Base-by-base conservation (phyloP, 2,113 vertebrate species). In the Agapornis roseicollis region DNA sequence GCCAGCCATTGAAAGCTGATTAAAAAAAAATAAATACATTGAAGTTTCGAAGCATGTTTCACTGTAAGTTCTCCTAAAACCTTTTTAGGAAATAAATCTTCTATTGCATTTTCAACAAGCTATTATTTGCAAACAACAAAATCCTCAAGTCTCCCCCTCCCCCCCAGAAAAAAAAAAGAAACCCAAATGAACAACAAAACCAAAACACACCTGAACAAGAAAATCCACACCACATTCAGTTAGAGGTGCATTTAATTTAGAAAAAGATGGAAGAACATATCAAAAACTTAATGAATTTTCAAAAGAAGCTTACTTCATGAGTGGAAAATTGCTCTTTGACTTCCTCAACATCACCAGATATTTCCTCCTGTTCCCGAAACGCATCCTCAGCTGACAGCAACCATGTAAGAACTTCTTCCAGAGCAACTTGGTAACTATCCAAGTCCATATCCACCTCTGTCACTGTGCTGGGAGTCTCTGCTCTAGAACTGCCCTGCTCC, bases 401-500 rank as follows among this genome's bases (percentile, higher is more conserved):
- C 99, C 99, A 99, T 5, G 99, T 99, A 74, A 99, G 98, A 44
- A 99, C 99, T 94, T 99, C 99, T 89, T 99, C 99, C 96, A 99
- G 97, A 1, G 99, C 99, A 55, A 98, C 93, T 93, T 99, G 99
- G 95, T 99, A 99, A 91, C 97, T 98, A 79, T 99, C 99, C 96
- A 98, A 93, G 50, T 99, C 98, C 92, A 98, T 98, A 88, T 99
- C 99, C 4, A 97, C 96, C 70, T 98, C 98, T 3, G 98, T 98
- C 89, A 98, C 97, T 0, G 98, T 98, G 96, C 98, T 98, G 52
- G 98, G 98, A 17, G 98, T 98, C 85, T 98, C 98, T 2, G 98
- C 98, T 68, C 96, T 94, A 10, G 97, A 97, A 87, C 98, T 97
- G 88, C 96, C 88, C 29, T 81, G 97, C 27, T 98, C 97, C 31